Evolutionary conservation across 2,113 vertebrate species (phyloP).

Genomic region (Harpagus bidentatus): DNA sequence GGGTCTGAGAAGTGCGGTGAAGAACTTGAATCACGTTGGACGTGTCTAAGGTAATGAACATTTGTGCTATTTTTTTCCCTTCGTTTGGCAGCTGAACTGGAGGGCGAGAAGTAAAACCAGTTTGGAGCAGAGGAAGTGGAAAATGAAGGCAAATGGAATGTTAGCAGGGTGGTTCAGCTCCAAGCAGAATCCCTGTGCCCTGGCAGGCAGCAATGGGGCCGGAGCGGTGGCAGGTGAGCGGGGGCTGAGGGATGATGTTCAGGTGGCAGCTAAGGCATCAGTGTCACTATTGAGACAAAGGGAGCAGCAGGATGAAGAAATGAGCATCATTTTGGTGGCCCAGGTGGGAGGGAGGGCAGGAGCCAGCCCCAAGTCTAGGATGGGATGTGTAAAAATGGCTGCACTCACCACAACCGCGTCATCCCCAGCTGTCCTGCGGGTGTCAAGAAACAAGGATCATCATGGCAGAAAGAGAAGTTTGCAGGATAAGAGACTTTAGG

Average conservation of each 20-base stretch:
- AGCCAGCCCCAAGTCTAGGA: not conserved
- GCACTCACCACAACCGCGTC: fast-evolving
- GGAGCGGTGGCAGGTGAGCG: not conserved
- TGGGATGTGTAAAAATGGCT: not conserved
- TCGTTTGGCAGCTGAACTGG: not conserved
- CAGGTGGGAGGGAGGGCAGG: not conserved
- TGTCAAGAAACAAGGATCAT: not conserved
- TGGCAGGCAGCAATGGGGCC: fast-evolving
- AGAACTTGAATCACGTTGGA: not conserved
- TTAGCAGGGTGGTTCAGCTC: not conserved
- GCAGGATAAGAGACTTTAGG: not conserved
- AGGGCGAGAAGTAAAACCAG: not conserved
- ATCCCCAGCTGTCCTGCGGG: not conserved
- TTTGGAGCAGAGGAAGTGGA: not conserved
- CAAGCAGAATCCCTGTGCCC: not conserved
- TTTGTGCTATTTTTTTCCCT: not conserved
- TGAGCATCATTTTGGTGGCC: not conserved
- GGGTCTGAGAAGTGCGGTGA: not conserved
- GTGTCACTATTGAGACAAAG: not conserved
- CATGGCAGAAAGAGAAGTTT: not conserved
- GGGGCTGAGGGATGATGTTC: not conserved
- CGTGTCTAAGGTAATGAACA: not conserved
- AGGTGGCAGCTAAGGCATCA: not conserved
- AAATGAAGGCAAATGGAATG: not conserved
- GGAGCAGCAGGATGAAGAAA: not conserved